These are phyloP conservation scores for Thymelicus sylvestris DNA, from an alignment of 2,888 invertebrate genomes.

Conservation along the genomic window DNA sequence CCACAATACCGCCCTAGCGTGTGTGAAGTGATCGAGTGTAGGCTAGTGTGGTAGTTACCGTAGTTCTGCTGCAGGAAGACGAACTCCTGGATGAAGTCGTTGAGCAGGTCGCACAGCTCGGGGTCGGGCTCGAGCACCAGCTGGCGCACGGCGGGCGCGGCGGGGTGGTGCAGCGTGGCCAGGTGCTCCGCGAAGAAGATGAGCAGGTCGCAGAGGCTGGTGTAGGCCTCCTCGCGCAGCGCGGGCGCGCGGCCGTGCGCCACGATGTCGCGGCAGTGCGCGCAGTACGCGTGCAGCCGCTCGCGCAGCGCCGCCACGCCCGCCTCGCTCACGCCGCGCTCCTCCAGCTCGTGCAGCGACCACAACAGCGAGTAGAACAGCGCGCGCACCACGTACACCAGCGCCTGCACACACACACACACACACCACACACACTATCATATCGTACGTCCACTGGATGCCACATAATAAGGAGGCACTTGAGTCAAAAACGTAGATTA, in stretches of 20 bases:
- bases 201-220: conserved; percentile 97
- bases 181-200: conserved; percentile 96
- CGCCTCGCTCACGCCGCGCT: conserved; percentile 67
- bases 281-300: conserved; percentile 90
- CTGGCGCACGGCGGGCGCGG: conserved; percentile 71
- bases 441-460: too few relatives aligned
- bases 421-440: neutral
- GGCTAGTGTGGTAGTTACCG: conserved; percentile 75
- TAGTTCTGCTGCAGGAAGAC: conserved; percentile 97
- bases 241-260: conserved; percentile 62
- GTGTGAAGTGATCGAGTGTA: neutral
- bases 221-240: conserved; percentile 94
- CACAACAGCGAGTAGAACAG: conserved; percentile 95
- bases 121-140: conserved; percentile 93
- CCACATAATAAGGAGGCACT: too few relatives aligned
- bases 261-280: conserved; percentile 82
- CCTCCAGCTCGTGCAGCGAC: conserved; percentile 89
- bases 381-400: conserved; percentile 86
- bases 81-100: conserved; percentile 95
- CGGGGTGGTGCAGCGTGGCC: conserved; percentile 69
- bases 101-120: conserved; percentile 91
- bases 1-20: too few relatives aligned
- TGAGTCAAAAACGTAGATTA: too few relatives aligned
- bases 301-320: conserved; percentile 84
- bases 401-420: conserved; percentile 56